These are phyloP conservation scores for Andrena marginata DNA, from an alignment of 2,888 invertebrate genomes.

Conservation along the genomic window DNA sequence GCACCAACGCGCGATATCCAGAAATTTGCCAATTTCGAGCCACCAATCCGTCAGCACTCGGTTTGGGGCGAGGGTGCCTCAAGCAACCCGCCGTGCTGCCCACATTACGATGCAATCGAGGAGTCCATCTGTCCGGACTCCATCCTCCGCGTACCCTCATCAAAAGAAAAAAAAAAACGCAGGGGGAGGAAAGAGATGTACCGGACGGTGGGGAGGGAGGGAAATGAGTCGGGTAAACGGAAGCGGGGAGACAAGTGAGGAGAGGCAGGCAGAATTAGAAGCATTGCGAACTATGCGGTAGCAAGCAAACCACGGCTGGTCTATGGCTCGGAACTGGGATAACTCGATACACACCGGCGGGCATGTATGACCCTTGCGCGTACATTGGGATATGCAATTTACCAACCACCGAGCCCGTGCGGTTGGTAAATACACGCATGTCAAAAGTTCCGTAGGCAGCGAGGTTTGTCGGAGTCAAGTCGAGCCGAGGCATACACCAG, in stretches of 20 bases:
- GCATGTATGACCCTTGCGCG: constrained; percentile 55
- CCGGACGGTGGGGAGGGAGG: not conserved
- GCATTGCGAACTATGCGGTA: constrained; percentile 72
- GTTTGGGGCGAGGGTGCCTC: not conserved
- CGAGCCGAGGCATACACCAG: constrained; percentile 9
- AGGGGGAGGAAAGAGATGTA: not conserved
- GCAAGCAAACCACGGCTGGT: constrained; percentile 63
- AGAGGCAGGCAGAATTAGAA: constrained; percentile 67
- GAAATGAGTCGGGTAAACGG: constrained; percentile 39
- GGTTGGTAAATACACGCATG: constrained; percentile 68
- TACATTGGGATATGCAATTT: constrained; percentile 75
- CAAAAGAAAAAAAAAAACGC: not conserved
- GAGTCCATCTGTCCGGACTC: not conserved
- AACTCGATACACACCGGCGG: constrained; percentile 71
- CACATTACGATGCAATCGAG: not conserved
- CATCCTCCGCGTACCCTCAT: not conserved
- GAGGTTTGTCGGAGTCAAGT: constrained; percentile 16
- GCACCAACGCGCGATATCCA: no score
- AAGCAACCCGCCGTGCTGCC: not conserved
- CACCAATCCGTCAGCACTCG: not conserved
- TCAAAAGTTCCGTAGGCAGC: constrained; percentile 63
- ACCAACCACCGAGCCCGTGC: constrained; percentile 60
- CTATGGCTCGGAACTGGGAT: constrained; percentile 70
- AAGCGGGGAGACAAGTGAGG: constrained; percentile 35
- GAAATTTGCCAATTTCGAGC: no score